Percentiles rank a stretch among this genome's conserved stretches.
Conservation (phyloP, 2,113 vertebrate species). For the Microtus montanus region DNA sequence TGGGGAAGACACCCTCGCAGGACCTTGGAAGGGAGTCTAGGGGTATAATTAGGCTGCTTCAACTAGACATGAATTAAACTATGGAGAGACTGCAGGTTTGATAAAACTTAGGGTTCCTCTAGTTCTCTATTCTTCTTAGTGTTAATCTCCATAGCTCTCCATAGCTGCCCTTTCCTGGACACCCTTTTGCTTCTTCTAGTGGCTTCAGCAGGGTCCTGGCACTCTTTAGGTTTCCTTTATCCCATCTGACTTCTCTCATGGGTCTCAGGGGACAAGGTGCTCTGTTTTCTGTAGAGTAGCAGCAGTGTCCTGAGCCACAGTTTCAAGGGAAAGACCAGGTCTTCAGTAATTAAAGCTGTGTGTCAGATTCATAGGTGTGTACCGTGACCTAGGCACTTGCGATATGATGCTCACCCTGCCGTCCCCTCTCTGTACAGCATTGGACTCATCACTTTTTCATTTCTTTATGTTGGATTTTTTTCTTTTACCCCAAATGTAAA, state of each 20-base stretch:
- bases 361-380: not conserved
- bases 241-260: not conserved
- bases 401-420: not conserved
- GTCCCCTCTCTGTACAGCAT: not conserved
- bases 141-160: not conserved
- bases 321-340: not conserved
- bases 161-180: not conserved
- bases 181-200: not conserved
- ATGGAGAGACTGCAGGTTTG: not conserved
- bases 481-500: not conserved
- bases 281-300: not conserved
- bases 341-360: not conserved
- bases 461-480: not conserved
- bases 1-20: too few species aligned
- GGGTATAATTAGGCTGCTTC: not conserved
- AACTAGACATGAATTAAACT: not conserved
- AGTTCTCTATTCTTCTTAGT: not conserved
- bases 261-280: not conserved
- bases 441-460: conserved; percentile 5
- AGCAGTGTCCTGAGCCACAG: not conserved
- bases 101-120: not conserved
- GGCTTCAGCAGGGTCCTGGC: not conserved
- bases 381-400: not conserved
- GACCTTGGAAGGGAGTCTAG: too few species aligned
- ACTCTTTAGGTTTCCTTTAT: not conserved